Base-by-base conservation (phyloP, 2,888 invertebrate genomes). In the Drosophila affinis region DNA sequence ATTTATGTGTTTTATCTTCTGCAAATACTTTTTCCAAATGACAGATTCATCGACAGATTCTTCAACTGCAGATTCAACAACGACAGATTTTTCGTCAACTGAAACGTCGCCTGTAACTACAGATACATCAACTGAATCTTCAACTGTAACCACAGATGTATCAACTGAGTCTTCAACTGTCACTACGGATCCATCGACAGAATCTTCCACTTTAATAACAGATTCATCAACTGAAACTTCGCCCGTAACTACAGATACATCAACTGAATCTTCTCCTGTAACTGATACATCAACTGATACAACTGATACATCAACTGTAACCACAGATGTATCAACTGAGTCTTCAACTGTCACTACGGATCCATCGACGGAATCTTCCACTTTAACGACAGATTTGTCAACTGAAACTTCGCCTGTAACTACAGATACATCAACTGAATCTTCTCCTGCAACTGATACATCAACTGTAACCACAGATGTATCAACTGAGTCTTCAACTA, bases 271-370 rank as follows among this genome's bases (percentile, higher is more conserved):
- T 17, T 21, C 55, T 0, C 21, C 47, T 17, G 3, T 34, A 10
- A 12, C 17, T 34, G 51, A 18, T 4, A 52, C 56, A 12, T 24
- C 62, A 1, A 62, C 65, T 9, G 58, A 51, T 0, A 27, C 18
- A 1, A n/a, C n/a, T n/a, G n/a, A n/a, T n/a, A n/a, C n/a, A n/a
- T 21, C 71, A 4, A 9, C 54, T 45, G 10, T 62, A 9, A 57
- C 76, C 51, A 57, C 70, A 0, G 39, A 75, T 21, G 18, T 29
- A 7, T 51, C 72, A 0, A 61, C 63, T 3, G 68, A 60, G 3
- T 65, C 61, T 14, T 57, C 57, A 3, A 12, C 59, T 14, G 5
- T 5, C 5, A 60, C 63, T 3, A 45, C 56, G n/a, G 49, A 57
- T 14, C 3, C 6, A 27, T 27, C 27, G 0, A 57, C 58, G 3